Evolutionary conservation across 1,140 invertebrate species (phyloP).

Genomic region (Pissodes strobi): DNA sequence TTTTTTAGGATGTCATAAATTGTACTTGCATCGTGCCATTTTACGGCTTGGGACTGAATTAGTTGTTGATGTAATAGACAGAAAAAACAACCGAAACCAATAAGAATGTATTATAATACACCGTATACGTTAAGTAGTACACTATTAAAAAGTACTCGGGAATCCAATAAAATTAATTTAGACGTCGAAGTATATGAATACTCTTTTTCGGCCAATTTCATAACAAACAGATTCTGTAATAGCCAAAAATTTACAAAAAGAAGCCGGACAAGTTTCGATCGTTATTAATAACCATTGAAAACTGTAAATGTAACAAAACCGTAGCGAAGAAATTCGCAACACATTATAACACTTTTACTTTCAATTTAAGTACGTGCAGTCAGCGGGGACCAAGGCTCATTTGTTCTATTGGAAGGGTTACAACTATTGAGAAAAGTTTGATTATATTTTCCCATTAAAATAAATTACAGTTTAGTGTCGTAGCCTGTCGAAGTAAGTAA

Average conservation of each 20-base stretch:
- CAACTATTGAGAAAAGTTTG: slow-evolving; percentile 6
- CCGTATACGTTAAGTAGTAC: too few species aligned
- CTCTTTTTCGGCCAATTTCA: too few species aligned
- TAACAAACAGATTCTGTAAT: background rate
- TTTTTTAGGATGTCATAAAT: too few species aligned
- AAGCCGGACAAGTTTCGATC: background rate
- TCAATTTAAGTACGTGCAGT: slow-evolving; percentile 10
- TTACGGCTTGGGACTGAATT: too few species aligned
- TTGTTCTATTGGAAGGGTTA: slow-evolving; percentile 16
- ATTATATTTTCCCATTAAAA: background rate
- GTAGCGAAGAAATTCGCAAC: slow-evolving; percentile 36
- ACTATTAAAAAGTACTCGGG: too few species aligned
- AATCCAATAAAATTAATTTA: too few species aligned
- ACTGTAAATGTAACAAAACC: slow-evolving; percentile 16
- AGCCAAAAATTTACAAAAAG: slow-evolving; percentile 1
- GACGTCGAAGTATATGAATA: too few species aligned
- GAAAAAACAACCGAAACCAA: too few species aligned
- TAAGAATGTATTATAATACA: too few species aligned
- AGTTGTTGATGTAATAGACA: too few species aligned
- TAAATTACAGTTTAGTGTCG: background rate
- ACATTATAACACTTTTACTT: slow-evolving; percentile 32
- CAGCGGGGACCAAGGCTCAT: slow-evolving; percentile 2
- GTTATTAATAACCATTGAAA: slow-evolving; percentile 1
- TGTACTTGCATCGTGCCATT: too few species aligned
- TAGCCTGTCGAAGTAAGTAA: background rate